Percentiles rank a stretch among this genome's conserved stretches.
Evolutionary conservation across 2,888 invertebrate species (phyloP).

Genomic region (Heliconius erato): DNA sequence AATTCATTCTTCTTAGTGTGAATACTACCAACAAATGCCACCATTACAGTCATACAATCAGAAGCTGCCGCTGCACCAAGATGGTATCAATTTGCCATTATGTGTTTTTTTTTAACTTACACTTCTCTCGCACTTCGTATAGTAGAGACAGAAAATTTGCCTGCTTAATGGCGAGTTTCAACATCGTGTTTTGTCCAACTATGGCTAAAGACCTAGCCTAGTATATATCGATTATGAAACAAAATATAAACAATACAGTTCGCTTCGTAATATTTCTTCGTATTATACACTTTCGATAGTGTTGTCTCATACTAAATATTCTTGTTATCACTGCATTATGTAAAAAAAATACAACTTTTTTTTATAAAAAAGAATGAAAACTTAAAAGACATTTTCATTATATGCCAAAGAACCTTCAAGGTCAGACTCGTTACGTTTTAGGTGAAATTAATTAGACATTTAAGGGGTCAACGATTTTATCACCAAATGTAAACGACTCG

Average conservation of each 20-base stretch:
- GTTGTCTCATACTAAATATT: neutral
- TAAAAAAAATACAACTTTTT: neutral
- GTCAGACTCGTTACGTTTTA: conserved; percentile 11
- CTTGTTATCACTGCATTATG: neutral
- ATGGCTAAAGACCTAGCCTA: neutral
- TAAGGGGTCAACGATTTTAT: conserved; percentile 33
- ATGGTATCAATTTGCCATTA: too few relatives aligned
- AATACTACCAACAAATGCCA: too few relatives aligned
- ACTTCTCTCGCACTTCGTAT: too few relatives aligned
- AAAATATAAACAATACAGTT: too few relatives aligned
- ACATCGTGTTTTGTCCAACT: neutral
- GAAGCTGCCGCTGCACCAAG: too few relatives aligned
- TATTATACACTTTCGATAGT: neutral
- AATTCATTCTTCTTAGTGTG: too few relatives aligned
- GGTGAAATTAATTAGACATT: conserved; percentile 34
- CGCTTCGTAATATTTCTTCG: conserved; percentile 20
- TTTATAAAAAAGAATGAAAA: conserved; percentile 9
- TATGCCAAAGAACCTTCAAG: conserved; percentile 9
- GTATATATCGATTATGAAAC: neutral
- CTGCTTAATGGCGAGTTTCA: neutral
- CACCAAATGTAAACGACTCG: conserved; percentile 26
- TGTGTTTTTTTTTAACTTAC: too few relatives aligned
- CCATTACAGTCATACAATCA: too few relatives aligned
- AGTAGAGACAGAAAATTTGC: neutral
- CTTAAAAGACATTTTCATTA: conserved; percentile 9